phyloP scores from a whole-genome alignment of 2,113 vertebrate species.

The Limnothrissa miodon region DNA sequence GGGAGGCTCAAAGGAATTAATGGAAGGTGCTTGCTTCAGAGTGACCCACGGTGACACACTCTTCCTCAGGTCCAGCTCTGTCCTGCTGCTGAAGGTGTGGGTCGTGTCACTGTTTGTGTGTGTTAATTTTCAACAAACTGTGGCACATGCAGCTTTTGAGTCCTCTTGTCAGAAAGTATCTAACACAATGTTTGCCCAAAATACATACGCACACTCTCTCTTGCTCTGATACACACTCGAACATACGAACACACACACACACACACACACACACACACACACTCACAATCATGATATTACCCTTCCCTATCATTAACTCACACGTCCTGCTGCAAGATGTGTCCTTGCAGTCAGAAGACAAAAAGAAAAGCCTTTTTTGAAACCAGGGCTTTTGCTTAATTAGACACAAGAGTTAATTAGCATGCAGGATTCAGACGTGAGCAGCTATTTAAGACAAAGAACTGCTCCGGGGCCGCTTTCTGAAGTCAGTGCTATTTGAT shows the following conservation, averaged over 20 bases:
- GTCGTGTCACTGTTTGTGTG: conserved; percentile 22
- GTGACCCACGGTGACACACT: conserved; percentile 8
- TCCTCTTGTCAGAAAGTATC: neutral
- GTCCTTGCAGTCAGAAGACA: conserved; percentile 13
- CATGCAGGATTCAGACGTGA: conserved; percentile 31
- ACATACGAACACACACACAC: conserved; percentile 18
- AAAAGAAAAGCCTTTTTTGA: conserved; percentile 23
- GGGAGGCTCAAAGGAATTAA: neutral
- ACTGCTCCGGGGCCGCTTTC: conserved; percentile 22
- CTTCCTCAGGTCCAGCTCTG: neutral
- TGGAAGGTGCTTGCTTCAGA: neutral
- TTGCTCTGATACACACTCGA: conserved; percentile 15
- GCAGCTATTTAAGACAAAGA: conserved; percentile 25
- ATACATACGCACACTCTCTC: neutral
- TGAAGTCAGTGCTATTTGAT: conserved; percentile 36
- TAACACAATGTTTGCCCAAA: neutral
- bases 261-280: neutral
- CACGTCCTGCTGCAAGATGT: neutral
- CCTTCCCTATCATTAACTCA: neutral
- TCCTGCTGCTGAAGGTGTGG: conserved; percentile 27
- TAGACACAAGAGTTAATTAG: conserved; percentile 48
- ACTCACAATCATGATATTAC: neutral
- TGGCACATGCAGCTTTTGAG: conserved; percentile 22
- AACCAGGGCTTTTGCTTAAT: conserved; percentile 45
- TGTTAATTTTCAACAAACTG: conserved; percentile 23